Percentiles rank a stretch among this genome's conserved stretches.
phyloP scores from a whole-genome alignment of 37 sponge, comb jelly and placozoan genomes.

The Axinella damicornis region DNA sequence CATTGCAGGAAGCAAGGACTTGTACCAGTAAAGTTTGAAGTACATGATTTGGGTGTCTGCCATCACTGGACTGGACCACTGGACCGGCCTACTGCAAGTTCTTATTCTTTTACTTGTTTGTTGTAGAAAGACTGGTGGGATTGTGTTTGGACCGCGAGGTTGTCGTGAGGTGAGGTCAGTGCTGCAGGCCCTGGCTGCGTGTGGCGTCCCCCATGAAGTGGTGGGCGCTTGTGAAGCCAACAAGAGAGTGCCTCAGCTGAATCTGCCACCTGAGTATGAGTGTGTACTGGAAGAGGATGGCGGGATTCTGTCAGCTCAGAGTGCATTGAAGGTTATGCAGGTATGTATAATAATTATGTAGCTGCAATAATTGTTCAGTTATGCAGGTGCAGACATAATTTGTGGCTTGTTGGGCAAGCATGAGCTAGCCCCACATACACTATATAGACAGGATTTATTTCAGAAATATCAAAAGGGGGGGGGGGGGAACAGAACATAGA shows the following conservation, averaged over 20 bases:
- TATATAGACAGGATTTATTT: no score
- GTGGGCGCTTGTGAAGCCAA: conserved; percentile 38
- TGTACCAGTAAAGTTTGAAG: no score
- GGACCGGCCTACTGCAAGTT: no score
- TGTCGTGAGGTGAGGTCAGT: neutral
- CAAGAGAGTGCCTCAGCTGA: conserved; percentile 37
- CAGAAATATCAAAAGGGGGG: no score
- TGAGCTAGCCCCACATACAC: no score
- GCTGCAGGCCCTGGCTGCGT: neutral
- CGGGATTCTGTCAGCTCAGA: conserved; percentile 58
- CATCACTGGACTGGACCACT: no score
- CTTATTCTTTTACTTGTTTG: no score
- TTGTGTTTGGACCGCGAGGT: conserved; percentile 41
- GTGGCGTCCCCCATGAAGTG: conserved; percentile 41
- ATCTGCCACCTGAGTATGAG: conserved; percentile 52
- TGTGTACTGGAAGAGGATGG: conserved; percentile 66
- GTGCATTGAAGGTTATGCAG: conserved; percentile 59
- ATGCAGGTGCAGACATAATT: neutral
- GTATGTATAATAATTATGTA: conserved; percentile 3
- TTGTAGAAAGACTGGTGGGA: conserved; percentile 48
- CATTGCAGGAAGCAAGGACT: no score
- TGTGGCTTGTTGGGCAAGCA: no score
- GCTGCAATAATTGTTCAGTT: neutral
- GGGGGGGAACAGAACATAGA: no score
- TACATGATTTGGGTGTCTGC: no score